phyloP scores from a whole-genome alignment of 2,113 vertebrate species.

The Indri indri region DNA sequence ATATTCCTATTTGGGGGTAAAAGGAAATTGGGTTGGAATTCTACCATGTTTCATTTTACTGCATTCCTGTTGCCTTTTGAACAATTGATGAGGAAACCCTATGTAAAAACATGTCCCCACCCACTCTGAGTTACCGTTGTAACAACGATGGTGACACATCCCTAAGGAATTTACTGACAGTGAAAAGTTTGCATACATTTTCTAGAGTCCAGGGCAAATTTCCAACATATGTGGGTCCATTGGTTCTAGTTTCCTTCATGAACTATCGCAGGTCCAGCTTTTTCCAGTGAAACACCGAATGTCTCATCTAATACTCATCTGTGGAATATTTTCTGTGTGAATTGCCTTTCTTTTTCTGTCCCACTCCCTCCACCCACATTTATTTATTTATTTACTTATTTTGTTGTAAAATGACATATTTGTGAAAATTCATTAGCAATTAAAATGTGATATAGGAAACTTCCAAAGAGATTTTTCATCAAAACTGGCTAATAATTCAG shows the following conservation, averaged over 20 bases:
- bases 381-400: background rate
- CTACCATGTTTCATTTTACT: background rate
- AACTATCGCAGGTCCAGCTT: background rate
- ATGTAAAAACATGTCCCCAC: background rate
- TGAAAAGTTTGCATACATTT: background rate
- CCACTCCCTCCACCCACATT: background rate
- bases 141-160: background rate
- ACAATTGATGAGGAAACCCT: background rate
- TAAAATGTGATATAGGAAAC: background rate
- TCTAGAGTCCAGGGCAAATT: background rate
- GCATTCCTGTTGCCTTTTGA: background rate
- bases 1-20: background rate
- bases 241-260: background rate
- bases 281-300: background rate
- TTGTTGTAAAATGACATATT: background rate
- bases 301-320: background rate
- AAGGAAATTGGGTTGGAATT: background rate
- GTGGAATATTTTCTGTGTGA: background rate
- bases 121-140: background rate
- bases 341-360: background rate
- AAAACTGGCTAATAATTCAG: background rate
- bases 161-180: background rate
- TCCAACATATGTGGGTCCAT: fast-evolving
- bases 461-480: background rate
- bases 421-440: background rate